Evolutionary conservation across 2,888 invertebrate genomes (phyloP).

Genomic region (Camponotus fellah): DNA sequence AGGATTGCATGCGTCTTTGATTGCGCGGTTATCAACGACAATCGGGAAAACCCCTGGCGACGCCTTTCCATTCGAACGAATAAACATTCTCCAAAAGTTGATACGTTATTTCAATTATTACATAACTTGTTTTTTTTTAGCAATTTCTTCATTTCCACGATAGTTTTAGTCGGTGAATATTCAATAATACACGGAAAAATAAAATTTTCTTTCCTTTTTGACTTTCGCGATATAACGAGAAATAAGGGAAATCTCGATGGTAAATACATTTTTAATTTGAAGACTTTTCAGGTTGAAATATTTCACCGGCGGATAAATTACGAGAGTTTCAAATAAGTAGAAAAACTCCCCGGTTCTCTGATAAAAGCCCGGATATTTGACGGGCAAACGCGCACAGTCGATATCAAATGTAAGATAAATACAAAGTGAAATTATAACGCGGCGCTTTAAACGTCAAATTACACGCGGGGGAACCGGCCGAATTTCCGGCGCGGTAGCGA

Average conservation of each 20-base stretch:
- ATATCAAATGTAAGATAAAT: conserved; percentile 46
- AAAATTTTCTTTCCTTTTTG: not conserved
- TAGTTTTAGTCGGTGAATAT: not conserved
- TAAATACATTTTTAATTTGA: not conserved
- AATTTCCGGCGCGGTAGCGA: conserved; percentile 27
- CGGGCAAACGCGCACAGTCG: conserved; percentile 18
- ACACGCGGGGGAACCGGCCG: conserved; percentile 23
- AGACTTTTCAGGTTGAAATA: not conserved
- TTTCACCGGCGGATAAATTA: conserved; percentile 13
- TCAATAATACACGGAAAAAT: not conserved
- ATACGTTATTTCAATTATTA: not conserved
- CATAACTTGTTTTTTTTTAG: not conserved
- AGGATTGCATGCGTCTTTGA: not conserved
- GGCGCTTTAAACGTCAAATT: conserved; percentile 51
- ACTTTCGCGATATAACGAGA: not conserved
- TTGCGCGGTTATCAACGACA: not conserved
- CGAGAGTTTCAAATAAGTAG: conserved; percentile 11
- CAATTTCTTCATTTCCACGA: not conserved
- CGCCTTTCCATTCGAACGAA: not conserved
- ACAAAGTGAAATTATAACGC: conserved; percentile 40
- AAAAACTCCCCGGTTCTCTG: not conserved
- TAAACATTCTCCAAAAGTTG: not conserved
- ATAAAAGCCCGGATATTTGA: conserved; percentile 33
- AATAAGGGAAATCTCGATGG: not conserved
- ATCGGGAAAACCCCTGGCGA: not conserved